A percentile compares a stretch with the other conserved stretches of the same genome.
Evolutionary conservation across 2,888 invertebrate genomes (phyloP).

Genomic region (Galerucella calmariensis): DNA sequence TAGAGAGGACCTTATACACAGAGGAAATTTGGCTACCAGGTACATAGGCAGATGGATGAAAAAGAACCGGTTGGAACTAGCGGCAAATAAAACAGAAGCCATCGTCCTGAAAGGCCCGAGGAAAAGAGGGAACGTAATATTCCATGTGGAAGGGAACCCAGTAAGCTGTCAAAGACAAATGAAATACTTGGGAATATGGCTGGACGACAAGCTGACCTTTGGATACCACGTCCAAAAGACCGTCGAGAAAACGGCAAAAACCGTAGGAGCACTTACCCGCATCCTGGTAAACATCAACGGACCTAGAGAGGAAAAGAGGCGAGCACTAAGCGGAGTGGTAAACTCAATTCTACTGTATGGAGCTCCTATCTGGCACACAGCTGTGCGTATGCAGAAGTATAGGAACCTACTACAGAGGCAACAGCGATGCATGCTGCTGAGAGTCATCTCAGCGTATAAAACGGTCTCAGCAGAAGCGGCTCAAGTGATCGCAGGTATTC

Average conservation of each 20-base stretch:
- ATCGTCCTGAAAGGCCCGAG: too few species aligned
- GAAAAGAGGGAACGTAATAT: not conserved
- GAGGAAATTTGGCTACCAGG: not conserved
- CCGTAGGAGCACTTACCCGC: not conserved
- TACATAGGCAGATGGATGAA: not conserved
- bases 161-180: not conserved
- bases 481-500: too few species aligned
- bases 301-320: conserved; percentile 7
- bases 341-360: not conserved
- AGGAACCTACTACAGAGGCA: not conserved
- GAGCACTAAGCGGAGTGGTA: conserved; percentile 2
- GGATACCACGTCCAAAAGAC: conserved; percentile 8
- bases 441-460: too few species aligned
- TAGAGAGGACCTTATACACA: conserved; percentile 2
- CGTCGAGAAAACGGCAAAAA: conserved; percentile 14
- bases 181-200: too few species aligned
- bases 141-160: conserved; percentile 4
- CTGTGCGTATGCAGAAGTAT: not conserved
- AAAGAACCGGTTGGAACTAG: not conserved
- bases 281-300: conserved; percentile 13
- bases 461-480: too few species aligned
- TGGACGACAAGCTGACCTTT: not conserved
- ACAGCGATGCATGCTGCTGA: not conserved
- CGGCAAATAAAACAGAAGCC: conserved; percentile 2
- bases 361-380: not conserved